A percentile compares a stretch with the other conserved stretches of the same genome.
Evolutionary conservation across 2,113 vertebrate species (phyloP).

Genomic region (Caracal caracal): DNA sequence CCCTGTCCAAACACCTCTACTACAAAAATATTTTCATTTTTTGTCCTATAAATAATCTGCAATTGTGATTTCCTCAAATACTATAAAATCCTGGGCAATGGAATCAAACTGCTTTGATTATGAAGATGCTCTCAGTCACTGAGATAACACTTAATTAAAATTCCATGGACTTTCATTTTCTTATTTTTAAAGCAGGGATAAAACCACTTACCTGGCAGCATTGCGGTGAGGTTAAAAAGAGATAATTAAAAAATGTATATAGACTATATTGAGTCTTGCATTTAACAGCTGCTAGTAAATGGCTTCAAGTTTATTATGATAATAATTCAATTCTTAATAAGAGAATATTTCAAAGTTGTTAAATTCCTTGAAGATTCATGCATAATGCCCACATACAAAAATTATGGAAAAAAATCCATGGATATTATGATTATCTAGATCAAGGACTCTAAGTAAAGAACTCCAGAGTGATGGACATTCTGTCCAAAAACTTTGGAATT

Average conservation of each 20-base stretch:
- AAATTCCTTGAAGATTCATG: neutral
- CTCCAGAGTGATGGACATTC: neutral
- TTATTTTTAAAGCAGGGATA: neutral
- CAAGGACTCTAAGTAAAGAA: neutral
- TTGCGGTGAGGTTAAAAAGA: neutral
- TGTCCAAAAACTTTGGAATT: neutral
- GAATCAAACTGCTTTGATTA: neutral
- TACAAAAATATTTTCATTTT: neutral
- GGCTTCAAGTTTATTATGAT: neutral
- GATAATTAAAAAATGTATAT: neutral
- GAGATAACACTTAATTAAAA: slow-evolving; percentile 27
- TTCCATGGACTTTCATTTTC: neutral
- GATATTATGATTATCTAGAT: neutral
- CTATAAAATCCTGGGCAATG: neutral
- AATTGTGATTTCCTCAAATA: neutral
- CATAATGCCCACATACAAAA: neutral
- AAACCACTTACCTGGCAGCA: neutral
- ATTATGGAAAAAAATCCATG: neutral
- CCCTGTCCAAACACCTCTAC: neutral
- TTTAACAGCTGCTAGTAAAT: neutral
- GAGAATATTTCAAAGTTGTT: neutral
- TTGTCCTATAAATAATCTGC: neutral
- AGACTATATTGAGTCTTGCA: neutral
- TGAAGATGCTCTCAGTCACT: neutral
- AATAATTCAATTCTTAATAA: neutral